phyloP scores from a whole-genome alignment of 2,888 invertebrate genomes.

The Toxonevra muliebris region DNA sequence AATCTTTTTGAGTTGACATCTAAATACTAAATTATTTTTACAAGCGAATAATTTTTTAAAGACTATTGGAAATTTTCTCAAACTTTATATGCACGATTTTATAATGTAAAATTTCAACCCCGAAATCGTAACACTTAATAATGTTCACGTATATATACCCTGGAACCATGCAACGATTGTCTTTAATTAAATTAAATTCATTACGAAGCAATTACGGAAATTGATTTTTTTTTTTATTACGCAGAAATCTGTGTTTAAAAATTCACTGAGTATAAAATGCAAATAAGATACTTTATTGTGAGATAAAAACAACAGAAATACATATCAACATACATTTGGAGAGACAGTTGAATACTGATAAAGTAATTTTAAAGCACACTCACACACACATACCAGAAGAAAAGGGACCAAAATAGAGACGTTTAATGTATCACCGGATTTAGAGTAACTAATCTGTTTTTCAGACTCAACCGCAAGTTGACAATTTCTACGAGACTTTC shows the following conservation, averaged over 20 bases:
- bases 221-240: constrained; percentile 24
- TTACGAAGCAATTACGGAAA: constrained; percentile 33
- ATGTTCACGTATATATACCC: too few species aligned
- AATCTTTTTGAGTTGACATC: too few species aligned
- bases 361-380: too few species aligned
- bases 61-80: too few species aligned
- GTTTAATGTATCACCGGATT: constrained; percentile 27
- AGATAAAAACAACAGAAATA: neutral
- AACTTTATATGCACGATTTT: too few species aligned
- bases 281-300: neutral
- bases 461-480: constrained; percentile 18
- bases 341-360: neutral
- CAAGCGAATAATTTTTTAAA: too few species aligned
- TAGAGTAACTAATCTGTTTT: constrained; percentile 23
- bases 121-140: too few species aligned
- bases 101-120: too few species aligned
- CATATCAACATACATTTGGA: neutral
- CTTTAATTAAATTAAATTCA: constrained; percentile 32
- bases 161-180: neutral
- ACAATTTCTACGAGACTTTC: neutral
- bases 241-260: neutral
- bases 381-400: too few species aligned
- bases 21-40: too few species aligned
- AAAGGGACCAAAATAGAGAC: too few species aligned
- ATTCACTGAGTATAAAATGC: neutral